A percentile compares a stretch with the other conserved stretches of the same genome.
These are phyloP conservation scores for Brachyrhaphis roseni DNA, from an alignment of 2,797 vertebrate species.

Conservation along the genomic window DNA sequence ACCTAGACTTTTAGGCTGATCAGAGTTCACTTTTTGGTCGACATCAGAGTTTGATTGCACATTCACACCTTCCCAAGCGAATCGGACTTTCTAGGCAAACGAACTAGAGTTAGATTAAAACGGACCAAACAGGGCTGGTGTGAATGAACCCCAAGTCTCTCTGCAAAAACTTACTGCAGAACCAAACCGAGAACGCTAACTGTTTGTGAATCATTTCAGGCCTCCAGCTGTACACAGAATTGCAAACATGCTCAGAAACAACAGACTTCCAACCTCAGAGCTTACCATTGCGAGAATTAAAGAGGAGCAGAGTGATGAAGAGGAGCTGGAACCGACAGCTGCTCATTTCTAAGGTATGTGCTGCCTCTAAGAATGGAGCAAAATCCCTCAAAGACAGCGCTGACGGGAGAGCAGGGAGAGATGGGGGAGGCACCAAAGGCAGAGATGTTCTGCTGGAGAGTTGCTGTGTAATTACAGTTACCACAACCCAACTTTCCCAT, in stretches of 20 bases:
- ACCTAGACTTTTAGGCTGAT: too few relatives aligned
- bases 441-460: slow-evolving; percentile 81
- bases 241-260: not conserved
- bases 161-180: not conserved
- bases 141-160: too few relatives aligned
- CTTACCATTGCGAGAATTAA: not conserved
- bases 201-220: not conserved
- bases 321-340: slow-evolving; percentile 30
- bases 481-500: slow-evolving; percentile 40
- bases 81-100: too few relatives aligned
- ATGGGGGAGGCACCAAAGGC: slow-evolving; percentile 1
- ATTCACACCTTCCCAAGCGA: too few relatives aligned
- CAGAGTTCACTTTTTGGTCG: too few relatives aligned
- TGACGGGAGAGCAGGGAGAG: not conserved
- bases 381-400: slow-evolving; percentile 42
- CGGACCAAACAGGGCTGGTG: too few relatives aligned
- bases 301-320: slow-evolving; percentile 14
- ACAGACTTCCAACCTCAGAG: not conserved
- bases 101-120: too few relatives aligned
- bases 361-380: slow-evolving; percentile 49
- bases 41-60: too few relatives aligned
- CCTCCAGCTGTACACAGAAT: not conserved
- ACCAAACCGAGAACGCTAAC: not conserved
- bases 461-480: slow-evolving; percentile 47
- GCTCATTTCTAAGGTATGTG: slow-evolving; percentile 39